Base-by-base conservation (phyloP, 2,888 invertebrate species). In the Thumatha senex region DNA sequence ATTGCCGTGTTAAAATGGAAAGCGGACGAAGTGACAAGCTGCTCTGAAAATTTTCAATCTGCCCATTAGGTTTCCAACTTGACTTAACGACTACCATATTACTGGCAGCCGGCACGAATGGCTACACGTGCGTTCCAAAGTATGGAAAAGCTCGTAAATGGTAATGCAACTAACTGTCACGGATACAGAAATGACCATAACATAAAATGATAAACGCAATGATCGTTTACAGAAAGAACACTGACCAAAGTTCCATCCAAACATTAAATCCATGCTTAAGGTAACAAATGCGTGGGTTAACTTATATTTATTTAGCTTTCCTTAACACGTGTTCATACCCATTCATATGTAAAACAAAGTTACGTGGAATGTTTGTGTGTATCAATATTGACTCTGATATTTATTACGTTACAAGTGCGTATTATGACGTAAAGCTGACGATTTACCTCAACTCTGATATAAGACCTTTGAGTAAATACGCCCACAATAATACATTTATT, bases 361-460 rank as follows among this genome's bases (percentile, higher is more conserved):
- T 71, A 69, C 65, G 69, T 68, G 63, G 65, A 58, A 56, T 74
- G 62, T 68, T 63, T 70, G 62, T 67, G 59, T 65, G 66, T 61
- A 75, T 76, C 71, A 74, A 72, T 74, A 70, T 72, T 64, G 63
- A 69, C 67, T 66, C 60, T 45, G 54, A 61, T 63, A 60, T 65
- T 57, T 68, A 64, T 71, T 67, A 70, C 67, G 62, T 61, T 66
- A 53, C 55, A 58, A 65, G 63, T 69, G 71, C 67, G 65, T 58
- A 56, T 70, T 62, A 58, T 72, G 74, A 71, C 69, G 71, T 66
- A 47, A 44, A 46, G 34, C 35, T 65, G 51, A 57, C 63, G 65
- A 60, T 60, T 73, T 69, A 64, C 58, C 61, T 69, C 63, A 63
- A 61, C 69, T 72, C 63, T 69, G 64, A 70, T 72, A 67, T 69